A percentile compares a stretch with the other conserved stretches of the same genome.
phyloP scores from a whole-genome alignment of 92 coral and sea anemone species.

The Porites lobata region DNA sequence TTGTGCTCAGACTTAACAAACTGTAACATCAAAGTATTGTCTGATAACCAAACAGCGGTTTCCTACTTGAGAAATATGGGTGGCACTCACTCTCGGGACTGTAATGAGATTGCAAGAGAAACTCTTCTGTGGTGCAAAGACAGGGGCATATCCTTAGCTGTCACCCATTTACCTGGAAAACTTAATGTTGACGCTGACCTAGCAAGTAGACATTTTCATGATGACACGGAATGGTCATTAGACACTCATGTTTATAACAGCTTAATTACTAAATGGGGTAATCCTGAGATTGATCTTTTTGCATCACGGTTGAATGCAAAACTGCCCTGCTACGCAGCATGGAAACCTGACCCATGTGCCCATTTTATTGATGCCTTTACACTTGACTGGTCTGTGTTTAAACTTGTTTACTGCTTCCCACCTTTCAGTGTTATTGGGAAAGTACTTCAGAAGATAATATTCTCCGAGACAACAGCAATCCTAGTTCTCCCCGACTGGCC shows the following conservation, averaged over 20 bases:
- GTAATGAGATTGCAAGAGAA: too few species aligned
- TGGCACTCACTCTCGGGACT: too few species aligned
- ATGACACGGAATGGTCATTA: conserved; percentile 60
- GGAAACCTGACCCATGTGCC: conserved; percentile 74
- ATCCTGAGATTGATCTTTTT: conserved; percentile 58
- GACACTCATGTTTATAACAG: conserved; percentile 17
- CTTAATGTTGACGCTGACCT: too few species aligned
- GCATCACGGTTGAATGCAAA: conserved; percentile 22
- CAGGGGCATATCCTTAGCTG: too few species aligned
- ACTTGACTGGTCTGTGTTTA: conserved; percentile 52
- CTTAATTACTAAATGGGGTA: conserved; percentile 48
- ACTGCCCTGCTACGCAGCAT: conserved; percentile 53
- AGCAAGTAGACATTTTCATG: too few species aligned
- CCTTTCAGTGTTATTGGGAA: conserved; percentile 15
- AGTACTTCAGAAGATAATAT: conserved; percentile 5
- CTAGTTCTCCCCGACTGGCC: conserved; percentile 58
- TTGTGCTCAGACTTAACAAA: too few species aligned
- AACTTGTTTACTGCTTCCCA: neutral
- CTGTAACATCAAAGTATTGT: too few species aligned
- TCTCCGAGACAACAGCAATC: conserved; percentile 28
- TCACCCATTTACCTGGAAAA: too few species aligned
- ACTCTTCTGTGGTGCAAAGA: conserved; percentile 48
- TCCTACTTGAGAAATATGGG: too few species aligned
- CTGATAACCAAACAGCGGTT: too few species aligned
- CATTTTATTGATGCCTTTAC: conserved; percentile 64